phyloP scores from a whole-genome alignment of 2,888 invertebrate genomes.

The Pseudolycoriella hygida region DNA sequence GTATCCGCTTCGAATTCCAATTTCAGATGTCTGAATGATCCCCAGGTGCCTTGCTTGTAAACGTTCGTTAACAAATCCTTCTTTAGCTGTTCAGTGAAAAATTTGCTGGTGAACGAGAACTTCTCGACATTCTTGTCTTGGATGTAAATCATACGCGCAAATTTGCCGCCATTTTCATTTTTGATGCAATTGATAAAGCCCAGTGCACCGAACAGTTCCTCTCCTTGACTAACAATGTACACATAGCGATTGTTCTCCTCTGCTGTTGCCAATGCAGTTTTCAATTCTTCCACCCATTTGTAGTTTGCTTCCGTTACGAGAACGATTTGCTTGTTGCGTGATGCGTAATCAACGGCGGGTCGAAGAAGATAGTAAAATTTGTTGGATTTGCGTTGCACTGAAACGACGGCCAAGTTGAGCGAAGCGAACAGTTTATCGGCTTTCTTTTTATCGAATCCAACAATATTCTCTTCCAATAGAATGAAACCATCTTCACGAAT shows the following conservation, averaged over 20 bases:
- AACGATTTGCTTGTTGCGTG: slow-evolving; percentile 34
- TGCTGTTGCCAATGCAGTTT: slow-evolving; percentile 50
- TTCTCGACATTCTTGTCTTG: slow-evolving; percentile 42
- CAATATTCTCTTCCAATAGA: slow-evolving; percentile 47
- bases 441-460: slow-evolving; percentile 27
- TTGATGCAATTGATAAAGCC: slow-evolving; percentile 84
- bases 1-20: slow-evolving; percentile 32
- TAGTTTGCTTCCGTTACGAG: slow-evolving; percentile 51
- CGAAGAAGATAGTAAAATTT: slow-evolving; percentile 51
- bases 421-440: slow-evolving; percentile 25
- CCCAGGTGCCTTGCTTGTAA: slow-evolving; percentile 65
- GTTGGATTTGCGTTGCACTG: slow-evolving; percentile 43
- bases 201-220: slow-evolving; percentile 56
- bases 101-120: slow-evolving; percentile 37
- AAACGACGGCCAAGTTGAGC: slow-evolving; percentile 35
- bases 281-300: slow-evolving; percentile 66
- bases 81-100: slow-evolving; percentile 43
- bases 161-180: slow-evolving; percentile 68
- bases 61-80: slow-evolving; percentile 79
- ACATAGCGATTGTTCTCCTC: slow-evolving; percentile 41
- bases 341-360: slow-evolving; percentile 15
- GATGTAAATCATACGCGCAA: slow-evolving; percentile 53
- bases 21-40: slow-evolving; percentile 65
- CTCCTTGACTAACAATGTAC: slow-evolving; percentile 49
- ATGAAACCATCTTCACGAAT: slow-evolving; percentile 53